phyloP scores from a whole-genome alignment of 2,113 vertebrate species.

The Centropus unirufus region DNA sequence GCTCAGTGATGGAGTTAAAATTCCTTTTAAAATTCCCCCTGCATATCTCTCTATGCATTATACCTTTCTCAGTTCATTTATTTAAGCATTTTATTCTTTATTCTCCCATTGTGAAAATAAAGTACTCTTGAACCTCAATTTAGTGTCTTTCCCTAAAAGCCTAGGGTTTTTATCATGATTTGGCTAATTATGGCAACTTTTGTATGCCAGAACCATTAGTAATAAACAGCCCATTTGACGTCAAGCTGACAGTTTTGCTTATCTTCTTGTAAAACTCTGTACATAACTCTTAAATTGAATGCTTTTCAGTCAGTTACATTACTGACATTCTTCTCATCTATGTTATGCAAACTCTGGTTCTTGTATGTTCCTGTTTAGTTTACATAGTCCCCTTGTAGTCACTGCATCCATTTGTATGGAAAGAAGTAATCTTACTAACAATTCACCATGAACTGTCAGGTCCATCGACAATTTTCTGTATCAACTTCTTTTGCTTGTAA shows the following conservation, averaged over 20 bases:
- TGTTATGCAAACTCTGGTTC: background rate
- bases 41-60: rapidly evolving
- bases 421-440: background rate
- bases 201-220: background rate
- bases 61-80: background rate
- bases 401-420: background rate
- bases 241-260: background rate
- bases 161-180: background rate
- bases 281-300: background rate
- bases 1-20: background rate
- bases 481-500: background rate
- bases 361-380: background rate
- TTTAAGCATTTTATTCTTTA: background rate
- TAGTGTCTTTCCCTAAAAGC: background rate
- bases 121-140: background rate
- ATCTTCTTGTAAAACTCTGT: background rate
- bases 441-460: background rate
- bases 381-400: background rate
- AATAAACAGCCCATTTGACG: background rate
- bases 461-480: background rate
- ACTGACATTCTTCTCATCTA: background rate
- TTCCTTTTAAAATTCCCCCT: background rate
- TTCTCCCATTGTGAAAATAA: background rate
- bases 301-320: background rate
- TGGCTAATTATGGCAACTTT: background rate